phyloP scores from a whole-genome alignment of 1,140 invertebrate species.

The Philaenus spumarius region DNA sequence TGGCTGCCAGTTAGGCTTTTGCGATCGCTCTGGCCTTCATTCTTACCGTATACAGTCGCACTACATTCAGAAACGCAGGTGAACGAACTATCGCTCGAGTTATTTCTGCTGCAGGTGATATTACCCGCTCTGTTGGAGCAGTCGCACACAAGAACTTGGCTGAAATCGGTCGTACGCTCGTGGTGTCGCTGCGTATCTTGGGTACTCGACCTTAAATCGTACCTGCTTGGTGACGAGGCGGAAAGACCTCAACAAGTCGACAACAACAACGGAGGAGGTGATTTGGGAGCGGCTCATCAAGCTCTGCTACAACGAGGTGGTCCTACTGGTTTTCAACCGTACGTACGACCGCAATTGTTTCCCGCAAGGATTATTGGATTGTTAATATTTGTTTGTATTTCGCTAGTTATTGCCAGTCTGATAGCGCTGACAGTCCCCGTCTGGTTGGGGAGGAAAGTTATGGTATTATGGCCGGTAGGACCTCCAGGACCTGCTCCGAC shows the following conservation, averaged over 20 bases:
- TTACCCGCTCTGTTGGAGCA: constrained; percentile 94
- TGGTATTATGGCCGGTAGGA: constrained; percentile 74
- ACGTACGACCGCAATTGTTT: constrained; percentile 77
- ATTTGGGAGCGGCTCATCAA: constrained; percentile 74
- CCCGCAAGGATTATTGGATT: constrained; percentile 67
- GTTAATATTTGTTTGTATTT: constrained; percentile 73
- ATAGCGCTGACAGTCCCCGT: constrained; percentile 83
- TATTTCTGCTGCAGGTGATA: constrained; percentile 87
- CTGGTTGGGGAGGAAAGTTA: constrained; percentile 78
- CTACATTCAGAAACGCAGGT: constrained; percentile 72
- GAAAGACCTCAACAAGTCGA: constrained; percentile 2
- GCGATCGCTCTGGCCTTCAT: constrained; percentile 72
- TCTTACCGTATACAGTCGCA: constrained; percentile 89
- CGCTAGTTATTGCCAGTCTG: constrained; percentile 74
- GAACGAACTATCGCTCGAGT: constrained; percentile 87
- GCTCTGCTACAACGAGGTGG: constrained; percentile 71
- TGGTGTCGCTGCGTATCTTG: constrained; percentile 89
- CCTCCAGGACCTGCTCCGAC: constrained; percentile 42
- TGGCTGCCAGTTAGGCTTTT: constrained; percentile 91
- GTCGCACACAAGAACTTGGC: constrained; percentile 87
- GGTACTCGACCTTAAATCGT: constrained; percentile 80
- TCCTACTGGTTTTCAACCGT: constrained; percentile 79
- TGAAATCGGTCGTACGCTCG: constrained; percentile 76
- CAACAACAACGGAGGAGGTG: constrained; percentile 34
- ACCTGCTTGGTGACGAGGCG: constrained; percentile 67